These are phyloP conservation scores for Xestia c-nigrum DNA, from an alignment of 2,888 invertebrate genomes.

Conservation along the genomic window DNA sequence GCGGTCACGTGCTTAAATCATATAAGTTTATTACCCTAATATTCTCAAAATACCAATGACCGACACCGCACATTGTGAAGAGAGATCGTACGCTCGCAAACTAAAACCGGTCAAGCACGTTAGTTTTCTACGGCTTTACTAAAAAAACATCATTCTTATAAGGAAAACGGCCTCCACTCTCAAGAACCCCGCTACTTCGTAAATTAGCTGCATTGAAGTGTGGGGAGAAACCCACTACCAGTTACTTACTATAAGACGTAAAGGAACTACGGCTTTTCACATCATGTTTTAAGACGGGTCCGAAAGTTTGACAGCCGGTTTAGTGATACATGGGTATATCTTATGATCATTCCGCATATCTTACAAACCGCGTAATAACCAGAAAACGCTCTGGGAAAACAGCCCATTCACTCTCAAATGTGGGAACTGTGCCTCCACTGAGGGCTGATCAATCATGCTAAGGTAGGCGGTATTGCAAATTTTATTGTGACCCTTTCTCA, in stretches of 20 bases:
- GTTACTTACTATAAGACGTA: neutral
- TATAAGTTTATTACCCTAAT: neutral
- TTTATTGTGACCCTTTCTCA: no score
- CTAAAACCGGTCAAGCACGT: constrained; percentile 15
- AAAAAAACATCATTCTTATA: constrained; percentile 21
- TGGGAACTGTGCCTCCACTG: no score
- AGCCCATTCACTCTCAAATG: no score
- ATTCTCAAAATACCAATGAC: neutral
- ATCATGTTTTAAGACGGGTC: neutral
- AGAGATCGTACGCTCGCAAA: constrained; percentile 16
- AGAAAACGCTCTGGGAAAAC: neutral
- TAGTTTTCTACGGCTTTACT: constrained; percentile 23
- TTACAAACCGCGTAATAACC: neutral
- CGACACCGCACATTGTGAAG: neutral
- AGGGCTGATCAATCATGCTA: no score
- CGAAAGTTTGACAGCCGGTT: constrained; percentile 26
- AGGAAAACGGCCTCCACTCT: constrained; percentile 44
- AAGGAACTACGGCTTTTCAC: neutral
- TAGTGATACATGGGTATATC: neutral
- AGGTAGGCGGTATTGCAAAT: no score
- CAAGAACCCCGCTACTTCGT: constrained; percentile 18
- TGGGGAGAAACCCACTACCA: constrained; percentile 39
- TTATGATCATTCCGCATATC: neutral
- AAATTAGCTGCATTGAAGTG: neutral
- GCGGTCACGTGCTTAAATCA: neutral